Base-by-base conservation (phyloP, 2,888 invertebrate species). In the Eupelmus urozonus region DNA sequence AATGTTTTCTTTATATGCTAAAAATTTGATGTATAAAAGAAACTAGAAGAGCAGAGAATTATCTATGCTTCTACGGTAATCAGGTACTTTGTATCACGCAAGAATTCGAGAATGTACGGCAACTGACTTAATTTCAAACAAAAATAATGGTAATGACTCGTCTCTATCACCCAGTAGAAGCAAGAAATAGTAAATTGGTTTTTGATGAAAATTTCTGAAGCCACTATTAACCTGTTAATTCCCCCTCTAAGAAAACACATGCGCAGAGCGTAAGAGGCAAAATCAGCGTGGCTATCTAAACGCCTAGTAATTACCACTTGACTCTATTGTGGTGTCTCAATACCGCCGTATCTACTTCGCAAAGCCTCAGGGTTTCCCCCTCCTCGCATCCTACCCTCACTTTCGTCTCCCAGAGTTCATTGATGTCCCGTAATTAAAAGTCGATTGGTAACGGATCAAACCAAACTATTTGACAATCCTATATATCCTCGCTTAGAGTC, bases 121-220 rank as follows among this genome's bases (percentile, higher is more conserved):
- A 77, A 80, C 84, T 85, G 85, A 86, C 85, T 84, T 82, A 85
- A 89, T 89, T 88, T 88, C 87, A 84, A 89, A 88, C 88, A 88
- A 88, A 88, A 88, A 89, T 89, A 87, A 87, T 84, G 85, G 16
- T 45, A 34, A 18, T 20, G 0, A 18, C 82, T 84, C 82, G 84
- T 40, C 51, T 45, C 45, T 45, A 7, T 45, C 45, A 4, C 45
- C 16, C 16, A 45, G 13, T 45, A 4, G 34, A 5, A 34, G 16
- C 86, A 87, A 86, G 87, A 88, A 88, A 87, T 85, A 85, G 81
- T 83, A 84, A 85, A 85, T 88, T 85, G 85, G 86, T 86, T 85
- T 86, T 85, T 82, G 82, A 83, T 81, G 84, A 82, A 85, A 84
- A 82, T 85, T 85, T 73, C 79, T 69, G 82, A 29, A 57, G 59